Base-by-base conservation (phyloP, 2,113 vertebrate species). In the Mystacornis crossleyi region DNA sequence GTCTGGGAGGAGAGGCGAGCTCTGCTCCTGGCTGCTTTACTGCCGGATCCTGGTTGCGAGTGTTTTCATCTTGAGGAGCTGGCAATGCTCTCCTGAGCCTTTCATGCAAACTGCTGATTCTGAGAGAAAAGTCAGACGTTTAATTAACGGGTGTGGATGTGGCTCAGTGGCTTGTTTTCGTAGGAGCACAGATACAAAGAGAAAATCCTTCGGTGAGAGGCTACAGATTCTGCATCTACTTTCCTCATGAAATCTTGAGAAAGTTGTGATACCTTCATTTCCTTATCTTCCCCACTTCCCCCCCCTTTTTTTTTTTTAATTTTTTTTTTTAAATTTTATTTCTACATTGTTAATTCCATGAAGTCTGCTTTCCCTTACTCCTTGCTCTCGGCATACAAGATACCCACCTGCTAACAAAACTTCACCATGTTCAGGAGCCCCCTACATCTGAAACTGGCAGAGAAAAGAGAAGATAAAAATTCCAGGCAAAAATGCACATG, bases 11-110 rank as follows among this genome's bases (percentile, higher is more conserved):
- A 95, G 87, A 92, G 58, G 71, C 12, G 64, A 86, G 80, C 74
- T 78, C 65, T 80, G 84, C 72, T 96, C 81, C 72, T 86, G 66
- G n/a, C 88, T 82, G 91, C 54, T 96, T 96, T 90, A 87, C 90
- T 91, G 78, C 84, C 47, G 34, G 88, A 89, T 88, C 90, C 75
- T 84, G 58, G 4, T 66, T 54, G 81, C 3, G 6, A 91, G 51
- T 36, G 70, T 67, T 88, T 94, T 95, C 92, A 72, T 80, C 4
- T 8, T 69, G 89, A 93, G 47, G 88, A 96, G 81, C 53, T 69
- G 48, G 18, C 36, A 60, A 0, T 2, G 14, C 10, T 64, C 6
- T 43, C 55, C 42, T 11, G 12, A 0, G 18, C 51, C 45, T 70
- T 42, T 53, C 33, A 7, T 24, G 42, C 12, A 29, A 81, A 47